Base-by-base conservation (phyloP, 53 echinoderm and acorn worm species). In the Stichopus horrens region DNA sequence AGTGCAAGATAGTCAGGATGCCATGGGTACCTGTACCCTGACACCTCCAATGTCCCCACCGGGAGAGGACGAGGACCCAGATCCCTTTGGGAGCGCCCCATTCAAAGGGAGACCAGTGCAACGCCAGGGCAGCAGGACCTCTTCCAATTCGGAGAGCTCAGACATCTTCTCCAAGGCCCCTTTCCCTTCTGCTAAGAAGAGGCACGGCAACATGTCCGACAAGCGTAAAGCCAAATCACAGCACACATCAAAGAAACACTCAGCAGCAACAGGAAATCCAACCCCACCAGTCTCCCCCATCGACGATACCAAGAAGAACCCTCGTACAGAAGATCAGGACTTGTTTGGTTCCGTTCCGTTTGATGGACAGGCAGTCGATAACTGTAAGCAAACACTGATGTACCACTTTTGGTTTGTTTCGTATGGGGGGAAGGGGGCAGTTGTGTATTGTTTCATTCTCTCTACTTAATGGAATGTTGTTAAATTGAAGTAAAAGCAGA, bases 41-140 rank as follows among this genome's bases (percentile, higher is more conserved):
- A 99, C 99, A 55, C 99, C 99, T 37, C 99, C 99, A 4, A 93
- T 99, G 54, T 99, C 99, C 10, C 99, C 99, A 37, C 99, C 99
- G 10, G 92, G 91, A 81, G 90, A 94, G 78, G 90, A 93, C 7
- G 89, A 83, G 22, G 94, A 93, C 51, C 92, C 93, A 3, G 95
- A 95, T 75, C 90, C 92, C 82, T 98, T 95, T 59, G 86, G 90
- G 4, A 92, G 94, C 37, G 95, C 93, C 13, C 98, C 98, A 2
- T 96, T 96, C 58, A 93, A 93, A 56, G 89, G 87, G 52, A 90
- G 89, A 8, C 89, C 71, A 52, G 87, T 95, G 23, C 92, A 96
- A 76, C 94, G 96, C 52, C 92, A 97, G 86, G 90, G 90, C 58
- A 97, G 97, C 79, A 92, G 93, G 74, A 92, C 96, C 3, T 96